phyloP scores from a whole-genome alignment of 2,113 vertebrate genomes.

The Herpetotheres cachinnans region DNA sequence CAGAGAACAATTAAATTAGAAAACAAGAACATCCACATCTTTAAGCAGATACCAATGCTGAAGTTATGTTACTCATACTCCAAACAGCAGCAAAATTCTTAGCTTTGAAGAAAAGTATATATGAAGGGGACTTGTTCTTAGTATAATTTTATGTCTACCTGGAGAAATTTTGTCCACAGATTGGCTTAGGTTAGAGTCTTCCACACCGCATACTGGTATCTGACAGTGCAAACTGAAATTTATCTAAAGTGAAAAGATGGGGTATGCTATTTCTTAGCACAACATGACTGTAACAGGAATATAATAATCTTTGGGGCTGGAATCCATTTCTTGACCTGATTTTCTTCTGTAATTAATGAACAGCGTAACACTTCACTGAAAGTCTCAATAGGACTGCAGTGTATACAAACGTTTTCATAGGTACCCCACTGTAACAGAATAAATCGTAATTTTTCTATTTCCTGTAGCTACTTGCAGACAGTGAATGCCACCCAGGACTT shows the following conservation, averaged over 20 bases:
- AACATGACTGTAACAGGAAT: not conserved
- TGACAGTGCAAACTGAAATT: not conserved
- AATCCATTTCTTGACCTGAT: constrained; percentile 33
- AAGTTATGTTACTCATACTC: not conserved
- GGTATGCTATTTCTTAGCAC: not conserved
- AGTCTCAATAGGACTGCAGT: not conserved
- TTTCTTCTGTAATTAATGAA: constrained; percentile 48
- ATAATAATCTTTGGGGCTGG: not conserved
- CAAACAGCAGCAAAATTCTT: not conserved
- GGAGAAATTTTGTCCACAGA: not conserved
- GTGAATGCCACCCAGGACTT: constrained; percentile 15
- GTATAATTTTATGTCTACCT: not conserved
- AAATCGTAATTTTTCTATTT: constrained; percentile 24
- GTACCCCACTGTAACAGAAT: not conserved
- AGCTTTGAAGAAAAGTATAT: not conserved
- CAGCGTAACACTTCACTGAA: not conserved
- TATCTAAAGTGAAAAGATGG: not conserved
- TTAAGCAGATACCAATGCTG: not conserved
- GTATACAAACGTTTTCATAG: not conserved
- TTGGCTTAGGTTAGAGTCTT: not conserved
- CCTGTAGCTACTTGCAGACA: constrained; percentile 3
- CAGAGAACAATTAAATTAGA: not conserved
- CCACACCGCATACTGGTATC: not conserved
- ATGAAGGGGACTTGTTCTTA: not conserved
- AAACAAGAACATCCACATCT: constrained; percentile 7